Conservation (phyloP, 2,888 invertebrate genomes). For the Iselma pallidipennis region DNA sequence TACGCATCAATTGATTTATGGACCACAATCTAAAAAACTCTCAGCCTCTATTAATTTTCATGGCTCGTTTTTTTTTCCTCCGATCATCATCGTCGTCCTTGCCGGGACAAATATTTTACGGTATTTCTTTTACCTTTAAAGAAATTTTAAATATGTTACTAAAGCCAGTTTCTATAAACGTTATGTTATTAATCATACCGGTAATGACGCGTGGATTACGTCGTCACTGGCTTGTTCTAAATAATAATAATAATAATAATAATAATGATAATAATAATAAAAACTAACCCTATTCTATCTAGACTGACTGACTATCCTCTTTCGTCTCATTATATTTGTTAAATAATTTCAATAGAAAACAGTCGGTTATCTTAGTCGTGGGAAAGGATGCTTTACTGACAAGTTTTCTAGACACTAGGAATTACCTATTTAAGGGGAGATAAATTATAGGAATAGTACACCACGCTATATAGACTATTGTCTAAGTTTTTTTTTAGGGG, state of each 20-base stretch:
- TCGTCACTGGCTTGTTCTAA: neutral
- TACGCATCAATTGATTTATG: conserved; percentile 1
- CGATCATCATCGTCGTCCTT: too few relatives aligned
- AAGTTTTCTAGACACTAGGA: conserved; percentile 7
- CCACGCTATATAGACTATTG: too few relatives aligned
- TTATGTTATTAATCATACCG: neutral
- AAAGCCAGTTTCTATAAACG: neutral
- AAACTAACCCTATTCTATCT: neutral
- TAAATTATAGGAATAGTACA: neutral
- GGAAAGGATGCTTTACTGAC: conserved; percentile 6
- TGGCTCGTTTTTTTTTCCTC: neutral
- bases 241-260: too few relatives aligned
- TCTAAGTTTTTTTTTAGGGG: neutral
- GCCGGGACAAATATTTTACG: too few relatives aligned
- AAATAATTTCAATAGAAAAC: neutral
- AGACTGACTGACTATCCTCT: too few relatives aligned
- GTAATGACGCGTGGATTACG: neutral
- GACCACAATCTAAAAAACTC: neutral
- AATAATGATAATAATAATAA: too few relatives aligned
- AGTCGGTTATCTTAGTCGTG: conserved; percentile 5
- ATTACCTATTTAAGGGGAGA: conserved; percentile 7
- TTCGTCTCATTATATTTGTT: too few relatives aligned
- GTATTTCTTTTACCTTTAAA: too few relatives aligned
- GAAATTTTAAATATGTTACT: too few relatives aligned
- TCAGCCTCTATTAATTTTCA: conserved; percentile 4